phyloP scores from a whole-genome alignment of 64 coral and sea anemone genomes.

The Stichodactyla helianthus region DNA sequence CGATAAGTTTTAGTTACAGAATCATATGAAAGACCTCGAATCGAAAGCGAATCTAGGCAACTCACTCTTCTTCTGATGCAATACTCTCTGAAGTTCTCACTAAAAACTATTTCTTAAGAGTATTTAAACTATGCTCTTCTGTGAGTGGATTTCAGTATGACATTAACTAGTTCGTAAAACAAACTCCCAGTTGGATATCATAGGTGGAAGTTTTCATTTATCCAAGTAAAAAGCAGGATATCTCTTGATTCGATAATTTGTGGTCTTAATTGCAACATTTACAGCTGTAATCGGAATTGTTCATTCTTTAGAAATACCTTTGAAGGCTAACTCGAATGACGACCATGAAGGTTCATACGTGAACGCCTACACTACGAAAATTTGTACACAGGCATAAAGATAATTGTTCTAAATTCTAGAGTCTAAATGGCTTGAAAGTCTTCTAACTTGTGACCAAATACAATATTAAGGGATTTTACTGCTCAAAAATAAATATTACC shows the following conservation, averaged over 20 bases:
- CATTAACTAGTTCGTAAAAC: neutral
- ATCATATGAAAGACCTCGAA: neutral
- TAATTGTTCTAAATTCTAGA: neutral
- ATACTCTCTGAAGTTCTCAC: neutral
- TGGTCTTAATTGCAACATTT: neutral
- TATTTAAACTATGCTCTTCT: slow-evolving; percentile 6
- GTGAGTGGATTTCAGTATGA: neutral
- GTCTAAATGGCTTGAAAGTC: neutral
- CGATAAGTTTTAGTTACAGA: too few relatives aligned
- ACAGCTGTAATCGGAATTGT: too few relatives aligned
- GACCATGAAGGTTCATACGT: neutral
- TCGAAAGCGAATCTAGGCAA: neutral
- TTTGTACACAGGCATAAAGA: neutral
- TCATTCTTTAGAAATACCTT: too few relatives aligned
- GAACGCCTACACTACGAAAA: neutral
- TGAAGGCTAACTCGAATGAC: neutral
- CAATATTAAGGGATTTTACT: neutral
- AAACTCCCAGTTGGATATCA: neutral
- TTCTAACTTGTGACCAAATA: neutral
- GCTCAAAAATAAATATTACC: neutral
- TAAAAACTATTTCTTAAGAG: neutral
- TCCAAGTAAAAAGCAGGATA: neutral
- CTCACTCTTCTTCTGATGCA: neutral
- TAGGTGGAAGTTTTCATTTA: neutral
- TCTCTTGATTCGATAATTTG: neutral